phyloP scores from a whole-genome alignment of 2,797 vertebrate species.

The Lepus townsendii region DNA sequence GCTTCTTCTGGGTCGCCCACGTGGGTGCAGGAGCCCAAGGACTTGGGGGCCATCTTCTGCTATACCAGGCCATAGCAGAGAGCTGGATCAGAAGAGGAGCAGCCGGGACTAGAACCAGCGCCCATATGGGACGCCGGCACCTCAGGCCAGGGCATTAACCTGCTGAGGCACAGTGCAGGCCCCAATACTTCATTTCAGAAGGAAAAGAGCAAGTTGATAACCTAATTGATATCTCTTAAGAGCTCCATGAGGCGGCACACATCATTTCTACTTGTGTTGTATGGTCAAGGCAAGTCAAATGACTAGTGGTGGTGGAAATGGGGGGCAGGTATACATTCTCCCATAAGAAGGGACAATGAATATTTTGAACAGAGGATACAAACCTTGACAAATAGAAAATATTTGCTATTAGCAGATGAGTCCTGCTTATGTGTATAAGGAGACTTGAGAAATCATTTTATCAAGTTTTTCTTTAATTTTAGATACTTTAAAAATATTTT shows the following conservation, averaged over 20 bases:
- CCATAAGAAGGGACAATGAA: not conserved
- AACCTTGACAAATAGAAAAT: not conserved
- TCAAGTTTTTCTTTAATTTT: not conserved
- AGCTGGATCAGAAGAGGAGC: too few relatives aligned
- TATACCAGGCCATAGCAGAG: too few relatives aligned
- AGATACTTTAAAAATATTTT: slow-evolving; percentile 5
- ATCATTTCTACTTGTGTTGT: not conserved
- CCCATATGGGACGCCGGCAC: too few relatives aligned
- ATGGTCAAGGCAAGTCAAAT: not conserved
- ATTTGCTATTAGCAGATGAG: not conserved
- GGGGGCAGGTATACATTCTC: not conserved
- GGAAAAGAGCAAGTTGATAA: slow-evolving; percentile 22
- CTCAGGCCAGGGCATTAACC: too few relatives aligned
- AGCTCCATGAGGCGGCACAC: slow-evolving; percentile 2
- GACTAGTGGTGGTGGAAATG: not conserved
- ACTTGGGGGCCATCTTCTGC: too few relatives aligned
- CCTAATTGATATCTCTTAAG: not conserved
- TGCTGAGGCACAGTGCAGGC: too few relatives aligned
- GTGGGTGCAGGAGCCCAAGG: too few relatives aligned
- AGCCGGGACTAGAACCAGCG: too few relatives aligned
- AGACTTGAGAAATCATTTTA: not conserved
- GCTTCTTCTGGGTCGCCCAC: too few relatives aligned
- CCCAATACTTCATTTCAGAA: not conserved
- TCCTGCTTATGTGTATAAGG: not conserved
- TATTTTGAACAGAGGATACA: slow-evolving; percentile 27